A percentile compares a stretch with the other conserved stretches of the same genome.
These are phyloP conservation scores for Rhabditophanes sp. DNA, from an alignment of 2,888 invertebrate genomes.

Conservation along the genomic window DNA sequence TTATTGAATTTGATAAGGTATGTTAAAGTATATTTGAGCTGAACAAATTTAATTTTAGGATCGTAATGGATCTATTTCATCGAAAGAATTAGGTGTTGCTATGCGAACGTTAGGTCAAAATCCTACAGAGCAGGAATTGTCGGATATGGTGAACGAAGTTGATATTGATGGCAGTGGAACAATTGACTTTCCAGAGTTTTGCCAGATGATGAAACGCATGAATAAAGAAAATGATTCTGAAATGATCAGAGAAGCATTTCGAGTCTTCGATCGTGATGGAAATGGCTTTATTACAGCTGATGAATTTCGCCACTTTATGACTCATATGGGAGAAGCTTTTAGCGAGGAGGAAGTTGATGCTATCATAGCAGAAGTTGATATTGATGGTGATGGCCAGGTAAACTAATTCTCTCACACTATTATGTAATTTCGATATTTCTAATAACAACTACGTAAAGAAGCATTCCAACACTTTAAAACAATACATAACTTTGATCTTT, in stretches of 20 bases:
- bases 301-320: slow-evolving; percentile 44
- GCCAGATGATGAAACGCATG: slow-evolving; percentile 36
- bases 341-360: slow-evolving; percentile 44
- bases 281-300: slow-evolving; percentile 44
- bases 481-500: too few species aligned
- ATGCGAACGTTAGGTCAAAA: slow-evolving; percentile 46
- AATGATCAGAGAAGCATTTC: slow-evolving; percentile 40
- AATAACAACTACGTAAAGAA: not conserved
- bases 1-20: too few species aligned
- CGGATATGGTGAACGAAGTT: slow-evolving; percentile 43
- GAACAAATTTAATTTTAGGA: slow-evolving; percentile 26
- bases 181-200: slow-evolving; percentile 31
- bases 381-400: slow-evolving; percentile 44
- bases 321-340: slow-evolving; percentile 44
- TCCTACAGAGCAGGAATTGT: slow-evolving; percentile 45
- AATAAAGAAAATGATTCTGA: slow-evolving; percentile 44
- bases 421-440: too few species aligned
- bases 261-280: slow-evolving; percentile 43
- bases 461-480: too few species aligned
- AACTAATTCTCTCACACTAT: too few species aligned
- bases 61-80: slow-evolving; percentile 44
- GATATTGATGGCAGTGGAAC: slow-evolving; percentile 25
- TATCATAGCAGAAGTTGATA: slow-evolving; percentile 44
- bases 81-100: slow-evolving; percentile 45
- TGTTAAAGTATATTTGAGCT: too few species aligned